Conservation (phyloP, 1,140 invertebrate genomes). For the Camponotus vicinus region DNA sequence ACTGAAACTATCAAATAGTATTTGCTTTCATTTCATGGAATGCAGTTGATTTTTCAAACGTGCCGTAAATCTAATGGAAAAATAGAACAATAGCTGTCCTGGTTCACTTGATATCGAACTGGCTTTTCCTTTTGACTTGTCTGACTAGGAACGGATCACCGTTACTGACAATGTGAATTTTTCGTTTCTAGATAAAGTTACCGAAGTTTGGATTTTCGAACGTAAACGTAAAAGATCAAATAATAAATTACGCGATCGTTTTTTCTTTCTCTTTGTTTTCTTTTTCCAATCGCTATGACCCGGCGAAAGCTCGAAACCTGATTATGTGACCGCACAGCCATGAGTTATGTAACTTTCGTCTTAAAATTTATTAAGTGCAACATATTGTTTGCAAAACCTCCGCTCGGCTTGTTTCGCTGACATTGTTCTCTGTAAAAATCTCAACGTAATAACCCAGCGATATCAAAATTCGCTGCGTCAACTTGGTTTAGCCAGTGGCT, state of each 20-base stretch:
- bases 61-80: slow-evolving; percentile 22
- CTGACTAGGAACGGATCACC: slow-evolving; percentile 53
- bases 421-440: slow-evolving; percentile 32
- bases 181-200: slow-evolving; percentile 14
- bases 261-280: background rate
- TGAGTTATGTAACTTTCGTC: background rate
- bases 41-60: slow-evolving; percentile 63
- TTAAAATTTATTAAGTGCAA: slow-evolving; percentile 34
- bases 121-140: slow-evolving; percentile 3
- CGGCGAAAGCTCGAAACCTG: background rate
- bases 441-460: slow-evolving; percentile 52
- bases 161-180: slow-evolving; percentile 48
- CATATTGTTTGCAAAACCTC: slow-evolving; percentile 24
- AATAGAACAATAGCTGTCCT: slow-evolving; percentile 18
- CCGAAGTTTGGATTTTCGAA: slow-evolving; percentile 19
- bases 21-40: slow-evolving; percentile 39
- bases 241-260: slow-evolving; percentile 29
- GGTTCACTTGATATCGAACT: slow-evolving; percentile 17
- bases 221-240: slow-evolving; percentile 7
- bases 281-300: background rate
- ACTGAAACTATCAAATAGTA: slow-evolving; percentile 52
- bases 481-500: slow-evolving; percentile 21
- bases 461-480: slow-evolving; percentile 70
- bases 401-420: slow-evolving; percentile 5
- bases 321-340: background rate